Percentiles rank a stretch among this genome's conserved stretches.
Evolutionary conservation across 2,797 vertebrate species (phyloP).

Genomic region (Chrysocyon brachyurus): DNA sequence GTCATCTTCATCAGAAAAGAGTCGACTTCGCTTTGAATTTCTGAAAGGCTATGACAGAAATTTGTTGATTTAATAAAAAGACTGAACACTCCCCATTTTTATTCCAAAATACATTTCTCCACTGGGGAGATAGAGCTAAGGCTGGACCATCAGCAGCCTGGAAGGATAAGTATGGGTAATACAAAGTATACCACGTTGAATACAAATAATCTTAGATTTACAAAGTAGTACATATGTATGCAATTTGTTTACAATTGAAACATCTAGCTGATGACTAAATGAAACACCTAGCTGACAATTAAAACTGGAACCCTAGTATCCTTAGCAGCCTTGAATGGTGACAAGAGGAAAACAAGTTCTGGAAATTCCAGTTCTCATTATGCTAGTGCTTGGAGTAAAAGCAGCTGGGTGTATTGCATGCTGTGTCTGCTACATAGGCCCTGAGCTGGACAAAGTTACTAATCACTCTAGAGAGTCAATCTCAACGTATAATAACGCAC

Average conservation of each 20-base stretch:
- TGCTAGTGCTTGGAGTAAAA: background rate
- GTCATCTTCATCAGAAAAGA: constrained; percentile 97
- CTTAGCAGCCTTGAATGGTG: background rate
- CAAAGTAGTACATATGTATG: constrained; percentile 25
- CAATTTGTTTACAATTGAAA: constrained; percentile 28
- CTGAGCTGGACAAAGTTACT: background rate
- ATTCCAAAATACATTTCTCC: constrained; percentile 46
- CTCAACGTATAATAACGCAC: background rate
- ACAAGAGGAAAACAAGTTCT: constrained; percentile 58
- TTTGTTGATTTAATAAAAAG: constrained; percentile 73
- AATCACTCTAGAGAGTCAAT: background rate
- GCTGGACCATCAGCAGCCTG: constrained; percentile 11
- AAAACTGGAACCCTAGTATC: constrained; percentile 43
- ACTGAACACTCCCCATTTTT: constrained; percentile 37
- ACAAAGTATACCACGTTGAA: background rate
- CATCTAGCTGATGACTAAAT: background rate
- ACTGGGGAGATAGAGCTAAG: constrained; percentile 36
- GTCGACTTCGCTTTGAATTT: constrained; percentile 97
- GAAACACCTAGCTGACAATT: constrained; percentile 7
- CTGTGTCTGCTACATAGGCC: background rate
- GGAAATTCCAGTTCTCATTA: constrained; percentile 71
- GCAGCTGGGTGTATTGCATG: background rate
- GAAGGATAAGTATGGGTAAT: background rate
- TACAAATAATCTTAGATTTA: constrained; percentile 45
- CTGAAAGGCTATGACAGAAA: constrained; percentile 93